Percentiles rank a stretch among this genome's conserved stretches.
Evolutionary conservation across 2,113 vertebrate species (phyloP).

Genomic region (Myotis lucifugus): DNA sequence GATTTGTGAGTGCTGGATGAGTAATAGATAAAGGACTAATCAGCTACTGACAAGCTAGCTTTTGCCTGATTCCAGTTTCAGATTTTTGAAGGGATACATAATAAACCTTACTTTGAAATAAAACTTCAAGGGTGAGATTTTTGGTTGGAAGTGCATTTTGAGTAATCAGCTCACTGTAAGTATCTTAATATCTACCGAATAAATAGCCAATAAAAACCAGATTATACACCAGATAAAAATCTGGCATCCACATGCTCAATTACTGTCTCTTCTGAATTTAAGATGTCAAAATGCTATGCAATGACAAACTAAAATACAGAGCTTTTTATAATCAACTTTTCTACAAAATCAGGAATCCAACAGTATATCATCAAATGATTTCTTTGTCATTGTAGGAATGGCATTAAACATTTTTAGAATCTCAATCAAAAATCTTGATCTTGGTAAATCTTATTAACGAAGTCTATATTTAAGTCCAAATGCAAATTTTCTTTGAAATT

Average conservation of each 20-base stretch:
- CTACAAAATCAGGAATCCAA: neutral
- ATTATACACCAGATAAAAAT: slow-evolving; percentile 54
- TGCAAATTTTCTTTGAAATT: slow-evolving; percentile 48
- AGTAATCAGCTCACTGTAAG: neutral
- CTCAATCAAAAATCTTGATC: neutral
- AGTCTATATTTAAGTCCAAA: slow-evolving; percentile 53
- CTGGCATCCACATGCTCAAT: neutral
- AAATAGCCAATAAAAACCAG: neutral
- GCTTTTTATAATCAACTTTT: neutral
- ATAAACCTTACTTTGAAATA: slow-evolving; percentile 49
- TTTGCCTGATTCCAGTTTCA: neutral
- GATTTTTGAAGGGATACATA: slow-evolving; percentile 20
- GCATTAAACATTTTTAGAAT: neutral
- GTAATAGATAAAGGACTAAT: slow-evolving; percentile 46
- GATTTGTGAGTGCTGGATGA: slow-evolving; percentile 48
- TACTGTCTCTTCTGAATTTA: slow-evolving; percentile 36
- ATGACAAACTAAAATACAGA: neutral
- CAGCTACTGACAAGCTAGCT: slow-evolving; percentile 50
- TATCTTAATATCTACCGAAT: slow-evolving; percentile 36
- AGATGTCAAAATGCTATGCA: neutral
- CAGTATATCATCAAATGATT: neutral
- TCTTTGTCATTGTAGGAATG: neutral
- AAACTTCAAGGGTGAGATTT: neutral
- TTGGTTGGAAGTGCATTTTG: neutral
- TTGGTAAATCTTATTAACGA: slow-evolving; percentile 42